A percentile compares a stretch with the other conserved stretches of the same genome.
phyloP scores from a whole-genome alignment of 1,140 invertebrate genomes.

The Drosophila erecta region DNA sequence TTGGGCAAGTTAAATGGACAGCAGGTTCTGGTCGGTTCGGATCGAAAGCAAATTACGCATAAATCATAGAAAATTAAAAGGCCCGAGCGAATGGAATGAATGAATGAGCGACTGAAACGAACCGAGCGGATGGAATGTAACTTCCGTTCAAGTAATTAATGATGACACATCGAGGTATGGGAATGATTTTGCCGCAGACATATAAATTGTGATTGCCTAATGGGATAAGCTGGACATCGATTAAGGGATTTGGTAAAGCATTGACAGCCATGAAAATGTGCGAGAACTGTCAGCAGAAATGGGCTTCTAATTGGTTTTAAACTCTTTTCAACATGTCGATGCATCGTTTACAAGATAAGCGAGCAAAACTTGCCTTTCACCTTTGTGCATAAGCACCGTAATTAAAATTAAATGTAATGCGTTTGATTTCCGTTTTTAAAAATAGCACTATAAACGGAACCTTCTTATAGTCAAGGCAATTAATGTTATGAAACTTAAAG shows the following conservation, averaged over 20 bases:
- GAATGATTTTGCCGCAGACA: conserved; percentile 31
- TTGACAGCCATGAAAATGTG: conserved; percentile 38
- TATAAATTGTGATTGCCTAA: conserved; percentile 53
- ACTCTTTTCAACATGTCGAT: conserved; percentile 20
- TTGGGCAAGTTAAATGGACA: conserved; percentile 48
- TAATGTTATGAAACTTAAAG: no score
- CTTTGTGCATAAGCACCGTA: not conserved
- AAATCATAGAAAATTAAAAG: conserved; percentile 80
- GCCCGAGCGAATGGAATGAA: conserved; percentile 23
- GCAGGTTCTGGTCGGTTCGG: conserved; percentile 24
- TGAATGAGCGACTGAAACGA: conserved; percentile 5
- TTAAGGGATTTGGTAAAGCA: conserved; percentile 39
- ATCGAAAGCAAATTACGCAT: conserved; percentile 61
- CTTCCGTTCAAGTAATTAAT: conserved; percentile 60
- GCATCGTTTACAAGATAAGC: conserved; percentile 2
- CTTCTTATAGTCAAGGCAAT: no score
- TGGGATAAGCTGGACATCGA: conserved; percentile 47
- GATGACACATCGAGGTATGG: conserved; percentile 41
- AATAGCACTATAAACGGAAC: no score
- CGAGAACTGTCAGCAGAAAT: conserved; percentile 43
- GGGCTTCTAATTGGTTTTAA: conserved; percentile 49
- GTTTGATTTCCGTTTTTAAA: not conserved
- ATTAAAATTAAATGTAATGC: conserved; percentile 9
- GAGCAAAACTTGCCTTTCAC: not conserved
- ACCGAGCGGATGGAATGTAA: conserved; percentile 47